Percentiles rank a stretch among this genome's conserved stretches.
These are phyloP conservation scores for Lymantria monacha DNA, from an alignment of 2,888 invertebrate species.

Conservation along the genomic window DNA sequence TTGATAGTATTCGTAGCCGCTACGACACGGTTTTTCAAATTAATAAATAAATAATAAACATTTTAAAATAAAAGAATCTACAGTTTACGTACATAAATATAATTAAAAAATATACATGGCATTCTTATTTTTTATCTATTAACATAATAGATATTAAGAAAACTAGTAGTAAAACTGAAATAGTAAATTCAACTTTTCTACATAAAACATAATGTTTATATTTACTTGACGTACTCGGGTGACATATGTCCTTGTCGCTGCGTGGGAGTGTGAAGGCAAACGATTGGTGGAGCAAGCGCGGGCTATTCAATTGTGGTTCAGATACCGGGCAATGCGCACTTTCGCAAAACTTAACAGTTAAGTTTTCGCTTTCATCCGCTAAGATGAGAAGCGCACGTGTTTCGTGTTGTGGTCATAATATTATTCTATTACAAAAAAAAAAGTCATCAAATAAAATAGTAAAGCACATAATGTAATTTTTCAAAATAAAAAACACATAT, in stretches of 20 bases:
- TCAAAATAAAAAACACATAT: no score
- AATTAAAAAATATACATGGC: no score
- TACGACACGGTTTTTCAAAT: no score
- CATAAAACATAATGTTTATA: constrained; percentile 34
- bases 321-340: constrained; percentile 67
- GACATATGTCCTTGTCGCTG: constrained; percentile 61
- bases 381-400: constrained; percentile 59
- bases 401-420: constrained; percentile 29
- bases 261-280: constrained; percentile 51
- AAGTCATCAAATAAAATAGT: constrained; percentile 3
- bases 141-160: neutral
- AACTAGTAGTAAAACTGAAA: neutral
- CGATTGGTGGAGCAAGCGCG: constrained; percentile 63
- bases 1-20: no score
- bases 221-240: constrained; percentile 37
- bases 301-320: constrained; percentile 68
- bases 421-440: constrained; percentile 21
- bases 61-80: no score
- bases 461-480: neutral
- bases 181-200: neutral
- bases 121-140: no score
- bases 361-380: constrained; percentile 70
- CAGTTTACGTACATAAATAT: no score
- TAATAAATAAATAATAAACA: no score
- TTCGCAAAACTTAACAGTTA: constrained; percentile 61